Evolutionary conservation across 2,888 invertebrate species (phyloP).

Genomic region (Tuberolachnus salignus): DNA sequence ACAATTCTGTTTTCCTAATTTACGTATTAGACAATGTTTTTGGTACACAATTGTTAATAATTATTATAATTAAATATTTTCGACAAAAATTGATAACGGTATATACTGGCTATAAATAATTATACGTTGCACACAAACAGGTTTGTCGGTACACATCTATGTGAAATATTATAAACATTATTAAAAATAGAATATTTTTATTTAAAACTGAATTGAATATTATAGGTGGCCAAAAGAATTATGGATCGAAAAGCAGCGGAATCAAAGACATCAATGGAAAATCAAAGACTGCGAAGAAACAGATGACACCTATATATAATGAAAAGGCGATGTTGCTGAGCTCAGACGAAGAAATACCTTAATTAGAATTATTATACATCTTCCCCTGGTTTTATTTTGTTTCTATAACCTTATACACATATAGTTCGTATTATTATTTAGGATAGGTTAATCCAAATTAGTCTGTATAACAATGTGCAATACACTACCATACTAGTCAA

Average conservation of each 20-base stretch:
- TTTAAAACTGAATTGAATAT: not conserved
- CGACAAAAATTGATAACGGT: not conserved
- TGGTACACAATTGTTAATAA: not conserved
- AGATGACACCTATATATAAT: conserved; percentile 83
- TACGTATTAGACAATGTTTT: not conserved
- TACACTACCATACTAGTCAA: conserved; percentile 24
- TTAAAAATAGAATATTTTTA: not conserved
- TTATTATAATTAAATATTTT: too few relatives aligned
- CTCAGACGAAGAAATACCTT: conserved; percentile 81
- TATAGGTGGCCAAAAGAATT: conserved; percentile 51
- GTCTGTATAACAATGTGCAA: conserved; percentile 12
- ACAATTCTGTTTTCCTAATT: not conserved
- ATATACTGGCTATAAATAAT: not conserved
- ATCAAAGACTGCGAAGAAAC: conserved; percentile 51
- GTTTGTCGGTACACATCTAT: conserved; percentile 31
- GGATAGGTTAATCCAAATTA: not conserved
- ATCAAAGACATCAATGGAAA: conserved; percentile 59
- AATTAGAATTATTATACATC: not conserved
- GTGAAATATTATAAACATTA: conserved; percentile 29
- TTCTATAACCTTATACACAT: not conserved
- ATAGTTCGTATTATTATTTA: not conserved
- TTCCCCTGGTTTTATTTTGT: not conserved
- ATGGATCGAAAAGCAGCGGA: conserved; percentile 65
- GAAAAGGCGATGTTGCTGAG: conserved; percentile 95
- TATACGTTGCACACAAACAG: not conserved